These are phyloP conservation scores for Callipepla squamata DNA, from an alignment of 2,113 vertebrate species.

Conservation along the genomic window DNA sequence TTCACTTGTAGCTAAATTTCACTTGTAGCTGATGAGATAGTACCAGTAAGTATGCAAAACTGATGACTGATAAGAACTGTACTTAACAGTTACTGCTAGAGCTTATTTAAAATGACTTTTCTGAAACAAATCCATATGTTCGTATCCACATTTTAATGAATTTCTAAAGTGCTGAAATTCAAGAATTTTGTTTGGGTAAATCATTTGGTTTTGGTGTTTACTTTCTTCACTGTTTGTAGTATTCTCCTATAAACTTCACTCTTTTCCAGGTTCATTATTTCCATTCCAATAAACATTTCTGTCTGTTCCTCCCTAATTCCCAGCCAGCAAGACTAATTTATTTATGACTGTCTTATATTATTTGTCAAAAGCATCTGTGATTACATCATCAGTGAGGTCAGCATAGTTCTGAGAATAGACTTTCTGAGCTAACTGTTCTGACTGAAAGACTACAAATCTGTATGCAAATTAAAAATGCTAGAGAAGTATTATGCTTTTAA, in stretches of 20 bases:
- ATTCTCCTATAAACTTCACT: neutral
- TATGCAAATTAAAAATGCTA: neutral
- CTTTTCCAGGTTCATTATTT: constrained; percentile 31
- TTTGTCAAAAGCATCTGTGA: constrained; percentile 41
- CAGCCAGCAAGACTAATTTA: constrained; percentile 36
- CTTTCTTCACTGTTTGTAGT: neutral
- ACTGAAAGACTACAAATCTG: neutral
- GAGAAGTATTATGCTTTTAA: neutral
- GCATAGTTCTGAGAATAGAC: constrained; percentile 15
- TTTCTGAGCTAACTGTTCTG: constrained; percentile 20
- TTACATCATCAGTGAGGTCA: constrained; percentile 52
- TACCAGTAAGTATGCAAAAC: neutral
- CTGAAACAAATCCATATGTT: neutral
- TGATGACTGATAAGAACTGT: neutral
- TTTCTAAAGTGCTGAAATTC: neutral
- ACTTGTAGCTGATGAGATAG: neutral
- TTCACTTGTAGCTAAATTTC: neutral
- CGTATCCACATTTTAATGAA: neutral
- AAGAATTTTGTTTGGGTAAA: neutral
- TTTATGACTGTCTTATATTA: constrained; percentile 44
- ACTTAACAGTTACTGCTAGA: neutral
- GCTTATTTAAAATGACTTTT: neutral
- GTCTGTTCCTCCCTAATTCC: neutral
- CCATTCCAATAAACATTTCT: constrained; percentile 23
- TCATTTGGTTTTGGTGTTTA: neutral